phyloP scores from a whole-genome alignment of 1,140 invertebrate species.

The Euglossa dilemma region DNA sequence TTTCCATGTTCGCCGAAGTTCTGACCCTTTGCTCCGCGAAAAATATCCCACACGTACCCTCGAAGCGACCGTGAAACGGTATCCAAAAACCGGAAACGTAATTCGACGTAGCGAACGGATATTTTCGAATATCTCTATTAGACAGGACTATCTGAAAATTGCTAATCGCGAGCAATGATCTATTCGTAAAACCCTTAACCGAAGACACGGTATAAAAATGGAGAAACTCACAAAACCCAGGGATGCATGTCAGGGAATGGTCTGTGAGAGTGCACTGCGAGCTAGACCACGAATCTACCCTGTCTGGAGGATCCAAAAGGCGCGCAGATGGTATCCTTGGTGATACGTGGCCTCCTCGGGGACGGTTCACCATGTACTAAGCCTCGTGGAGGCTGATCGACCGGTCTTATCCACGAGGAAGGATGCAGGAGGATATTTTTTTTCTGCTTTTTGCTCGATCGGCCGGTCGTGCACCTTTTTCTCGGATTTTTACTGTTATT shows the following conservation, averaged over 20 bases:
- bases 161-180: no score
- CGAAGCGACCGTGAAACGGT: no score
- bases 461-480: slow-evolving; percentile 56
- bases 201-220: background rate
- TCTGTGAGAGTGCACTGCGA: background rate
- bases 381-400: slow-evolving; percentile 67
- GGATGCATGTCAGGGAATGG: slow-evolving; percentile 3
- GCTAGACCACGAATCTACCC: background rate
- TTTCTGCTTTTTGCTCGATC: slow-evolving; percentile 58
- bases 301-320: background rate
- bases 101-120: no score
- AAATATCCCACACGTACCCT: no score
- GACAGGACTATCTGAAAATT: no score
- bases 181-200: background rate
- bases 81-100: no score
- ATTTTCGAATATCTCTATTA: no score
- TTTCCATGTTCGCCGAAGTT: background rate
- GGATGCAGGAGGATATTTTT: slow-evolving; percentile 43
- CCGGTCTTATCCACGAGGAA: slow-evolving; percentile 72
- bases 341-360: slow-evolving; percentile 61
- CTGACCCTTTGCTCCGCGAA: no score
- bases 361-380: slow-evolving; percentile 76
- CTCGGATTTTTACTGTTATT: slow-evolving; percentile 71
- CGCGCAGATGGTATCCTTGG: background rate
- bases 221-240: slow-evolving; percentile 20